Conservation (phyloP, 2,888 invertebrate species). For the Heliconius cydno region DNA sequence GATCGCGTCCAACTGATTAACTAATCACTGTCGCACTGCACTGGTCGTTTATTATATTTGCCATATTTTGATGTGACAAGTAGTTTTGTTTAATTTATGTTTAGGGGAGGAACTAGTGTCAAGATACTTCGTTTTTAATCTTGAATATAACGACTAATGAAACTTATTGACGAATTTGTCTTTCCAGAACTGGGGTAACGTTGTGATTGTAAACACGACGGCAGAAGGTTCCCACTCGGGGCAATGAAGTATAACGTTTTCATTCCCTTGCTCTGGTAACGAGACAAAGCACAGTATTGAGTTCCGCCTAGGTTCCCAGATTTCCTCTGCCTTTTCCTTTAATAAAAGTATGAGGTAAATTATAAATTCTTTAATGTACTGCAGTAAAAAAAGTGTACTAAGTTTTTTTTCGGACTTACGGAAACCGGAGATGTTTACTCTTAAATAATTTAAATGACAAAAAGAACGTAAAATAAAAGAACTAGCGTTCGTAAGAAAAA, state of each 20-base stretch:
- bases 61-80: neutral
- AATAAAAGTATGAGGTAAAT: neutral
- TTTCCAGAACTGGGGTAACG: too few species aligned
- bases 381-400: neutral
- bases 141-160: neutral
- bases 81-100: neutral
- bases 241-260: too few species aligned
- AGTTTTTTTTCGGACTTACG: too few species aligned
- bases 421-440: neutral
- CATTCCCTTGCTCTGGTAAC: too few species aligned
- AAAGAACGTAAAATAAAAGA: conserved; percentile 11
- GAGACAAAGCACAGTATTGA: too few species aligned
- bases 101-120: neutral
- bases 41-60: neutral
- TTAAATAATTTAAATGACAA: neutral
- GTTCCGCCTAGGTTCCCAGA: too few species aligned
- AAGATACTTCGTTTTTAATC: neutral
- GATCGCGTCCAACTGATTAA: conserved; percentile 8
- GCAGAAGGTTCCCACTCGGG: too few species aligned
- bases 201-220: too few species aligned
- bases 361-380: neutral
- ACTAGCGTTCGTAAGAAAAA: neutral
- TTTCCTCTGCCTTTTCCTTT: neutral
- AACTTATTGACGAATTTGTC: too few species aligned
- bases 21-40: conserved; percentile 18